Percentiles rank a stretch among this genome's conserved stretches.
Conservation (phyloP, 1,140 invertebrate genomes). For the Eufriesea mexicana region DNA sequence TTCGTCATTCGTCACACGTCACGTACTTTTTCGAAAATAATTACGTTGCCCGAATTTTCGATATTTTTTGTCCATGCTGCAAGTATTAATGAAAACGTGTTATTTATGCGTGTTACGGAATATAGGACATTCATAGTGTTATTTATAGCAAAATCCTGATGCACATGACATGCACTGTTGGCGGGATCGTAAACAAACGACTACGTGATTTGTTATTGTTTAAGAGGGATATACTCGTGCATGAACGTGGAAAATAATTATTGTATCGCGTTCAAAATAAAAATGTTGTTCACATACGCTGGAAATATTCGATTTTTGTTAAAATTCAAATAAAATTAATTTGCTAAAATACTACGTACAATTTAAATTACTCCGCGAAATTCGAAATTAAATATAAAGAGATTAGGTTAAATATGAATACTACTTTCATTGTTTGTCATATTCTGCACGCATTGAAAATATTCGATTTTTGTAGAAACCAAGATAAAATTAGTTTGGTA, state of each 20-base stretch:
- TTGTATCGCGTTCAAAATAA: not conserved
- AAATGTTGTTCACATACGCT: too few relatives aligned
- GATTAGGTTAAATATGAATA: too few relatives aligned
- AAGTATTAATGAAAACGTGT: not conserved
- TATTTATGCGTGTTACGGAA: conserved; percentile 2
- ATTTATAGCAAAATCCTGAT: conserved; percentile 21
- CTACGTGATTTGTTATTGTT: not conserved
- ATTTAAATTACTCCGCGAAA: not conserved
- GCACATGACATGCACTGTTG: not conserved
- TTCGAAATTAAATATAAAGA: too few relatives aligned
- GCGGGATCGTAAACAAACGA: not conserved
- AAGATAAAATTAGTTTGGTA: too few relatives aligned
- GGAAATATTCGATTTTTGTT: not conserved
- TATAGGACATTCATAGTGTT: not conserved
- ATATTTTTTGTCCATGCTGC: not conserved
- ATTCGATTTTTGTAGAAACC: too few relatives aligned
- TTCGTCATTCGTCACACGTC: not conserved
- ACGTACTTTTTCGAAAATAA: not conserved
- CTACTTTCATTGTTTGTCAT: too few relatives aligned
- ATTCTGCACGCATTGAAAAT: too few relatives aligned
- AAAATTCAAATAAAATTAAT: not conserved
- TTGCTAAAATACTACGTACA: not conserved
- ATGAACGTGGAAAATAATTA: not conserved
- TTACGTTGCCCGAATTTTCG: not conserved
- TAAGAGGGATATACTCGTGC: not conserved